Base-by-base conservation (phyloP, 2,113 vertebrate species). In the Cricetomys ansorgei region DNA sequence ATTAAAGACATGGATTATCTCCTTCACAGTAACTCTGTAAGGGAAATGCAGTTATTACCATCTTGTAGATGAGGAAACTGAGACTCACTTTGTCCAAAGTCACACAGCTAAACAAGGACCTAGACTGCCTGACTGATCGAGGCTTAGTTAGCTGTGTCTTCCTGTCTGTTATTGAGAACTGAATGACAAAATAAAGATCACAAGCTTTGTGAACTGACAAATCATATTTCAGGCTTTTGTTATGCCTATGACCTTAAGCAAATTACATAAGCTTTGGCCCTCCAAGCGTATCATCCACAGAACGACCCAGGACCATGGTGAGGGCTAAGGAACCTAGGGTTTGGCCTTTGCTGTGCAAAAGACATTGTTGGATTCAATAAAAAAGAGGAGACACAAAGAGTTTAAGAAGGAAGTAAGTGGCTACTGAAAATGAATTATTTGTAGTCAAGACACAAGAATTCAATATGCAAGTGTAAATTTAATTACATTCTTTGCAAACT, bases 401-500 rank as follows among this genome's bases (percentile, higher is more conserved):
- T 50, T 55, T 55, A 95, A 89, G n/a, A 93, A 80, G 21, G 53
- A 94, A 95, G 96, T 96, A 92, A 96, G 25, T 94, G 53, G 85
- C 96, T 95, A 95, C 55, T 93, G 84, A 94, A 91, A 96, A 93
- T 67, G 62, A 94, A 89, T 96, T 95, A 94, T 94, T 94, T 96
- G 73, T 37, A 92, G 91, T 89, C 27, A 4, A 79, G 77, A 95
- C 94, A 97, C 12, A 25, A 95, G 67, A 94, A 95, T 97, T 97
- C 95, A 97, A 97, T 98, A 94, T 96, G 69, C 92, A 96, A 94
- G 94, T 76, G 48, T 86, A 97, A 96, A 97, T 96, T 96, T 96
- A 97, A 98, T 96, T 95, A 97, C 76, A 72, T 75, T 94, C 96
- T 94, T 92, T 95, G 91, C 48, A 97, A 93, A 96, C 93, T 86